A percentile compares a stretch with the other conserved stretches of the same genome.
phyloP scores from a whole-genome alignment of 2,113 vertebrate genomes.

The Ctenomys sociabilis region DNA sequence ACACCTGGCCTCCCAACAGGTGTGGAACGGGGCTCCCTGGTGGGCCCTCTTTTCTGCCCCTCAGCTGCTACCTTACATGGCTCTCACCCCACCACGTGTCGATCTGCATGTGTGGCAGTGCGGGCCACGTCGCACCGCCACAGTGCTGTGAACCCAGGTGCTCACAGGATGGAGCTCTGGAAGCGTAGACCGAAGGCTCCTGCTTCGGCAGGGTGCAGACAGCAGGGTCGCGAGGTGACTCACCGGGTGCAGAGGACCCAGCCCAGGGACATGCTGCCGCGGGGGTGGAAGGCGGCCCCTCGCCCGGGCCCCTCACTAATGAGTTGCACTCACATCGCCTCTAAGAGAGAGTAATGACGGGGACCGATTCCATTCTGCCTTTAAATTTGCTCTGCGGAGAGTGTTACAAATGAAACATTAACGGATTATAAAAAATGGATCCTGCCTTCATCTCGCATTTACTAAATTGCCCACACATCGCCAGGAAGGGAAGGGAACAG shows the following conservation, averaged over 20 bases:
- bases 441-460: slow-evolving; percentile 55
- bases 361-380: slow-evolving; percentile 70
- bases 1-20: not conserved
- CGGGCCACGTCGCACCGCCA: accelerated
- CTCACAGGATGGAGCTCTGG: not conserved
- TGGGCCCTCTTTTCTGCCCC: too few species aligned
- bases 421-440: slow-evolving; percentile 76
- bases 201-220: not conserved
- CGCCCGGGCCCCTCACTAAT: not conserved
- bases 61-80: not conserved
- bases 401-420: slow-evolving; percentile 81
- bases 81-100: accelerated
- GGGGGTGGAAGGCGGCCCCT: not conserved
- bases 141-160: not conserved
- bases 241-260: not conserved
- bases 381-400: slow-evolving; percentile 42
- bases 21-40: not conserved
- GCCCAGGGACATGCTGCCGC: accelerated
- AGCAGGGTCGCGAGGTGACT: accelerated
- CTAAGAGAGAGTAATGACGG: slow-evolving; percentile 67
- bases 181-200: accelerated
- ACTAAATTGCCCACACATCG: slow-evolving; percentile 57
- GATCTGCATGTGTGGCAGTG: accelerated
- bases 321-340: not conserved
- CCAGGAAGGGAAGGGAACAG: slow-evolving; percentile 18